Base-by-base conservation (phyloP, 2,888 invertebrate genomes). In the Ophion slaviceki region DNA sequence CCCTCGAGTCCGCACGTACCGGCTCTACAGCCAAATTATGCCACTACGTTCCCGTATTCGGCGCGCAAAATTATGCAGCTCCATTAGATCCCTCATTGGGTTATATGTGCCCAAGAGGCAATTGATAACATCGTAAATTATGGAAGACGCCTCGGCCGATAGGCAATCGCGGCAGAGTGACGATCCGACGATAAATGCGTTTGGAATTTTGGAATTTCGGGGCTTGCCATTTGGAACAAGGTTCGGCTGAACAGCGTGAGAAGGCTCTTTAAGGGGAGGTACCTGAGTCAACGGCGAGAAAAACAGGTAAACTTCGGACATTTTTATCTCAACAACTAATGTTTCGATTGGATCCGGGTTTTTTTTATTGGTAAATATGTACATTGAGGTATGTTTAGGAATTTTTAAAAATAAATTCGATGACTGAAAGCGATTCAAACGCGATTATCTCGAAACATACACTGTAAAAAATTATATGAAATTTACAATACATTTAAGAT, bases 21-120 rank as follows among this genome's bases (percentile, higher is more conserved):
- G 7, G 36, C 24, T 72, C 80, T 66, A 72, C 24, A n/a, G 64
- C 40, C n/a, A 80, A 80, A 72, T 80, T 66, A 80, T 72, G 32
- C 61, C 17, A 11, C 40, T 36, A 5, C 28, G 20, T 40, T 72
- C 53, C n/a, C 64, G 72, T 66, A 72, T 64, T 62, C 62, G 24
- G 40, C 64, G 24, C 10, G 57, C 64, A 57, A 80, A 80, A 72
- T 80, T 66, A 72, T 72, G 57, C 78, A 68, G 40, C 53, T 72
- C 24, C 59, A 36, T 62, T 62, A 24, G 66, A 36, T 76, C 14
- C 20, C 61, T 53, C 32, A 53, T 76, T 76, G 20, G 20, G 64
- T 53, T 47, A 53, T 32, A 36, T 36, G 47, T 20, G 32, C 20
- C 28, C 66, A n/a, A 53, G 20, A 66, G 40, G 40, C 40, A 40